Percentiles rank a stretch among this genome's conserved stretches.
These are phyloP conservation scores for Atherinomorus stipes DNA, from an alignment of 2,113 vertebrate genomes.

Conservation along the genomic window DNA sequence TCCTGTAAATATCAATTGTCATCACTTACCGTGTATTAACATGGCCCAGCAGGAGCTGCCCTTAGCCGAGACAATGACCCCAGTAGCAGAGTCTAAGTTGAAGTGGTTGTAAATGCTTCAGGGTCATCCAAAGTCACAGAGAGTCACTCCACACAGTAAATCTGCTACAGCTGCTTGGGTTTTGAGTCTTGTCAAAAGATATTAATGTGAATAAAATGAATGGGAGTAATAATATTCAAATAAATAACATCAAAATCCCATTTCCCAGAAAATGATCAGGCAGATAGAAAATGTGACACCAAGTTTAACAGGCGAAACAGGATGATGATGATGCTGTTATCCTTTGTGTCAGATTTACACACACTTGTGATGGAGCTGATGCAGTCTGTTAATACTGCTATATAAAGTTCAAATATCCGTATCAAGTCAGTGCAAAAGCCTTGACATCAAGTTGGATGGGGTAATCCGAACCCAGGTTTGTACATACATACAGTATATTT, in stretches of 20 bases:
- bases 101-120: slow-evolving; percentile 79
- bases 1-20: slow-evolving; percentile 40
- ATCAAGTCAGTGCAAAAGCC: slow-evolving; percentile 19
- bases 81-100: slow-evolving; percentile 67
- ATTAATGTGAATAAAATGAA: neutral
- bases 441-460: slow-evolving; percentile 1
- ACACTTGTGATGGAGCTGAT: neutral
- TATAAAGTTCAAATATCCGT: slow-evolving; percentile 17
- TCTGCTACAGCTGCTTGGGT: slow-evolving; percentile 36
- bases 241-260: slow-evolving; percentile 29
- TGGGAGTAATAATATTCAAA: slow-evolving; percentile 27
- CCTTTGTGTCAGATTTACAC: slow-evolving; percentile 24
- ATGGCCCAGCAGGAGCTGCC: slow-evolving; percentile 50
- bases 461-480: slow-evolving; percentile 23
- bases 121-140: slow-evolving; percentile 11
- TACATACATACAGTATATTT: too few relatives aligned
- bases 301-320: slow-evolving; percentile 25
- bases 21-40: slow-evolving; percentile 61
- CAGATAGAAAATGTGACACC: slow-evolving; percentile 32
- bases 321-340: slow-evolving; percentile 29
- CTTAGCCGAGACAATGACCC: slow-evolving; percentile 68
- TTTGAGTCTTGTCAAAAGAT: slow-evolving; percentile 38
- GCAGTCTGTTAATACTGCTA: neutral
- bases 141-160: slow-evolving; percentile 6
- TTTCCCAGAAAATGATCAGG: slow-evolving; percentile 43